Evolutionary conservation across 2,113 vertebrate genomes (phyloP), one percentile per base, ranked within the genome.

Genomic region (Elephantulus edwardii): DNA sequence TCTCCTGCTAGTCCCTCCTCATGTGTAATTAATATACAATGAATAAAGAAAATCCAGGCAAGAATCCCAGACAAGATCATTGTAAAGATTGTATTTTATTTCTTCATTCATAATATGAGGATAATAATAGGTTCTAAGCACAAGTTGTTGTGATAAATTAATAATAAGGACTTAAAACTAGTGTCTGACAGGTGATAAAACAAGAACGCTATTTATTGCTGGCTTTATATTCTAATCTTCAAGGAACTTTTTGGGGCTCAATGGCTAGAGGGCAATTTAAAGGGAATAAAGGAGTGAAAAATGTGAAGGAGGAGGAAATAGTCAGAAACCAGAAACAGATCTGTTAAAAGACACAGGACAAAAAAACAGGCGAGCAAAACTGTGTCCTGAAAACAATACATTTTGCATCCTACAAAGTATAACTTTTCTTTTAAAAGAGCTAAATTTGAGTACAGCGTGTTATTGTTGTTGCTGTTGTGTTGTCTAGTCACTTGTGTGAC

Each of bases 21-120:
- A 52, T 16, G 4, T 4, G 66, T 62, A 84, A 70, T 44, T 78
- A 83, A 80, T 42, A 28, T 17, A 70, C 26, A 71, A 24, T 40
- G 82, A 84, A 54, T 72, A 86, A 91, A 88, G 46, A 62, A 78
- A 86, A 79, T 19, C 33, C 56, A 78, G 4, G n/a, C 74, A 76
- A 72, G 5, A 66, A 40, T 76, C 56, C 46, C 75, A 56, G 6
- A 64, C 28, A 79, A 62, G 33, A 40, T 60, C 82, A 50, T 3
- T 79, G 38, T 91, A 52, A 83, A 92, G 38, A 35, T 17, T 86
- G 26, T 79, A 13, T 2, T 78, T 14, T 84, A 76, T 58, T 40
- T 12, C 56, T 4, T 81, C 35, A 38, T 24, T 19, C 28, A 40
- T n/a, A 52, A 13, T 83, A 78, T 28, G 30, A 26, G 5, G 3